Conservation (phyloP, 2,797 vertebrate genomes). For the Tiaroga cobitis region DNA sequence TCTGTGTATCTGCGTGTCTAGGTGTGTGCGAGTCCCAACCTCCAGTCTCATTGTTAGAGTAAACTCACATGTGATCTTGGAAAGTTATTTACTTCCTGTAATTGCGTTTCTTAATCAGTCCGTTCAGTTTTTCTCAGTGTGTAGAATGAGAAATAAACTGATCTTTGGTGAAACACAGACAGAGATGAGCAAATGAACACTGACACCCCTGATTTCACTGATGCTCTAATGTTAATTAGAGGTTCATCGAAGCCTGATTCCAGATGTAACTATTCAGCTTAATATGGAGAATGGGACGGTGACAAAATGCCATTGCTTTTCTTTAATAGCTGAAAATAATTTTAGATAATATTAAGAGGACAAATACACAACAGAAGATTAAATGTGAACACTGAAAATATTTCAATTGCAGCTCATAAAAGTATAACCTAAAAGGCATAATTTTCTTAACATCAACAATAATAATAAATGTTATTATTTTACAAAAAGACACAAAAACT, state of each 20-base stretch:
- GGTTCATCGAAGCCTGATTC: not conserved
- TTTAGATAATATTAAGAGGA: not conserved
- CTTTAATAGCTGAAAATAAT: not conserved
- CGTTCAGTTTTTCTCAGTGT: not conserved
- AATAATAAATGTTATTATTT: not conserved
- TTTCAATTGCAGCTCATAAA: not conserved
- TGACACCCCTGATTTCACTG: not conserved
- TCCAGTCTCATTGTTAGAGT: conserved; percentile 20
- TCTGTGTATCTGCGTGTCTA: conserved; percentile 8
- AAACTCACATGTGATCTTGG: conserved; percentile 40
- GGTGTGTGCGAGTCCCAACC: conserved; percentile 7
- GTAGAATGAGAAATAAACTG: conserved; percentile 30
- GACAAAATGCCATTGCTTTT: not conserved
- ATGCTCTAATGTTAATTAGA: conserved; percentile 2
- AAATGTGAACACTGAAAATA: not conserved
- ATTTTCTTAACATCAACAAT: not conserved
- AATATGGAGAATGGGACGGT: not conserved
- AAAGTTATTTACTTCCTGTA: conserved; percentile 44
- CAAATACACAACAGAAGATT: not conserved
- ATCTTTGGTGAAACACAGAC: conserved; percentile 9
- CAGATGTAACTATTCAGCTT: not conserved
- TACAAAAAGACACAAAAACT: not conserved
- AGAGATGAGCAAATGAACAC: conserved; percentile 6
- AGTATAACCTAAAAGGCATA: not conserved
- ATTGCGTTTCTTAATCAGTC: conserved; percentile 44